A percentile compares a stretch with the other conserved stretches of the same genome.
These are phyloP conservation scores for Chelonus formosanus DNA, from an alignment of 2,888 invertebrate species.

Conservation along the genomic window DNA sequence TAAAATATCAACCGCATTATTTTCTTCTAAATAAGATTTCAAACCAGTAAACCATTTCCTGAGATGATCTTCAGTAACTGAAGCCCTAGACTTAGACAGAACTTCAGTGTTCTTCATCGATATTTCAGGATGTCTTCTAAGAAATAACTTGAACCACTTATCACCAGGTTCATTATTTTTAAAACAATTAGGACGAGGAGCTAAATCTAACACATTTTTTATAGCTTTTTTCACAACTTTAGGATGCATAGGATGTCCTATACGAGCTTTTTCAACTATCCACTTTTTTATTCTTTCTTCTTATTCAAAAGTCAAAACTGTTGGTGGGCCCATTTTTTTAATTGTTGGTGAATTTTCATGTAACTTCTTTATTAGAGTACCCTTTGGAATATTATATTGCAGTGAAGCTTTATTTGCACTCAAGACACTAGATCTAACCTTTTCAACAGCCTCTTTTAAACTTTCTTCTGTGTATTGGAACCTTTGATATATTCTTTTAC, in stretches of 20 bases:
- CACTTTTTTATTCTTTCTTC: too few relatives aligned
- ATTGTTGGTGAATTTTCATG: too few relatives aligned
- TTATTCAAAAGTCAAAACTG: too few relatives aligned
- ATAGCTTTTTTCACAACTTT: constrained; percentile 41
- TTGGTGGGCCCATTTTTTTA: too few relatives aligned
- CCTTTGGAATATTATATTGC: too few relatives aligned
- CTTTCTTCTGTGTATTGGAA: too few relatives aligned
- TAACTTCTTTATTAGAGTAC: too few relatives aligned
- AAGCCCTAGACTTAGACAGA: background rate
- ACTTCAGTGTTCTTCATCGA: background rate
- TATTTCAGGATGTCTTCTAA: background rate
- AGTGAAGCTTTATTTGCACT: too few relatives aligned
- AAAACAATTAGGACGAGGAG: constrained; percentile 58
- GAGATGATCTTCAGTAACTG: background rate
- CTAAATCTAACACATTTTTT: constrained; percentile 54
- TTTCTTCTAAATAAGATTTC: background rate
- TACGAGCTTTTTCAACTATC: constrained; percentile 35
- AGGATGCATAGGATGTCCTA: constrained; percentile 47
- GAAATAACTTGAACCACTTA: background rate
- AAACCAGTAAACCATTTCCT: constrained; percentile 1
- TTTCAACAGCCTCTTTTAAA: too few relatives aligned
- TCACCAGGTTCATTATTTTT: constrained; percentile 6
- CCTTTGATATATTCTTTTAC: too few relatives aligned
- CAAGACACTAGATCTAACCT: too few relatives aligned
- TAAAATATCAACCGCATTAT: background rate